Base-by-base conservation (phyloP, 1,140 invertebrate species). In the Drosophila punjabiensis region DNA sequence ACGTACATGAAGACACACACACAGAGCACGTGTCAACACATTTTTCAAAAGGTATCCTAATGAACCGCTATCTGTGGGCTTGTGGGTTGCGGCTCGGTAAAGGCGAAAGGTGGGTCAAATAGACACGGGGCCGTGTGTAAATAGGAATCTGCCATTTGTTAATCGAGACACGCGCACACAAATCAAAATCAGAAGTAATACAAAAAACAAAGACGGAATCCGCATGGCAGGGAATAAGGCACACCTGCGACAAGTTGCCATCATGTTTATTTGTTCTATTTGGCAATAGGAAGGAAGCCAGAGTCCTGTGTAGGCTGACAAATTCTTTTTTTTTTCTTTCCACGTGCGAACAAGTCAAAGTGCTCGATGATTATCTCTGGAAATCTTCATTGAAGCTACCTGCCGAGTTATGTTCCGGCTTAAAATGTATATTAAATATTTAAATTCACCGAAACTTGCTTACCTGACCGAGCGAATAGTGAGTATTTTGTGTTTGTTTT, bases 101-200 rank as follows among this genome's bases (percentile, higher is more conserved):
- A 20, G 52, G 52, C 32, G 13, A 55, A 30, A 55, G 55, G 55
- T 58, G 35, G 37, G 55, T 58, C 55, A 39, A 66, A 33, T 66
- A 63, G 58, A 32, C 63, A 66, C 14, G 37, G 63, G 63, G 53
- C 30, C 35, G n/a, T 64, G 52, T 8, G 47, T 24, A 76, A 48
- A 76, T 50, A 76, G 13, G 47, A 65, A 76, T 58, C 60, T 37
- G 52, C 24, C 61, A 76, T 76, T 76, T 76, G 74, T 76, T 76
- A 76, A 76, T 76, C 74, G 74, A 50, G 62, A 65, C 74, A 76
- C 74, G 74, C 71, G 48, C 71, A 76, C 43, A 45, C 52, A 76
- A 76, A 76, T 76, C 74, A 56, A 58, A 76, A 76, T 76, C 74
- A 58, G 41, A 76, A 76, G 64, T 55, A 76, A 45, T 35, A 43